These are phyloP conservation scores for Rissa tridactyla DNA, from an alignment of 2,113 vertebrate genomes.

Conservation along the genomic window DNA sequence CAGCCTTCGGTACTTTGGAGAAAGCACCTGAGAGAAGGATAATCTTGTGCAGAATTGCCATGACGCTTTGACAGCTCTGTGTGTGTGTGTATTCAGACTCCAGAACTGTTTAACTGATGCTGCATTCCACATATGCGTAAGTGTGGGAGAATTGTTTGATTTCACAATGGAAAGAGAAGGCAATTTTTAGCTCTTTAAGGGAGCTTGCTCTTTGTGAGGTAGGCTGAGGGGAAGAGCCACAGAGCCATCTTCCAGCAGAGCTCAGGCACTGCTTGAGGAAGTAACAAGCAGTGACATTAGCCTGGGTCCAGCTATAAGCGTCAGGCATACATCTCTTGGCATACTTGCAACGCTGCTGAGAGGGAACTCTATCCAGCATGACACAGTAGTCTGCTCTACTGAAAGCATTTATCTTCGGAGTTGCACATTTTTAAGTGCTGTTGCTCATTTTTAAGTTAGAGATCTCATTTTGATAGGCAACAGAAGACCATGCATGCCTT, in stretches of 20 bases:
- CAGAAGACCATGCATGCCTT: background rate
- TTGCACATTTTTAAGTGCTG: background rate
- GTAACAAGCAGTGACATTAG: background rate
- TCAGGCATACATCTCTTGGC: background rate
- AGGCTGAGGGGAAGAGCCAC: background rate
- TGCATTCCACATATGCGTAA: background rate
- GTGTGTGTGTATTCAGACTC: background rate
- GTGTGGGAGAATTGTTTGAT: background rate
- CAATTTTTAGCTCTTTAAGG: background rate
- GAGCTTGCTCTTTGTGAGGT: background rate
- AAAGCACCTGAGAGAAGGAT: background rate
- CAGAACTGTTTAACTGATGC: background rate
- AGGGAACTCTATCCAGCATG: background rate
- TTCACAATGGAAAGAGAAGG: background rate
- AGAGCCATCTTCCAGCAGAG: background rate
- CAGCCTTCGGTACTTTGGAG: background rate
- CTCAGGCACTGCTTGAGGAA: background rate
- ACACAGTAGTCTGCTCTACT: background rate
- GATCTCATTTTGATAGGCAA: background rate
- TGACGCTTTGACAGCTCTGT: background rate
- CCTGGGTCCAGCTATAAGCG: background rate
- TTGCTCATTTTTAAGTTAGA: background rate
- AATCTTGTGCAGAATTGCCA: background rate
- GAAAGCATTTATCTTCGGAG: background rate
- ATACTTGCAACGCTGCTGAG: background rate